Evolutionary conservation across 2,888 invertebrate genomes (phyloP).

Genomic region (Urechis unicinctus): DNA sequence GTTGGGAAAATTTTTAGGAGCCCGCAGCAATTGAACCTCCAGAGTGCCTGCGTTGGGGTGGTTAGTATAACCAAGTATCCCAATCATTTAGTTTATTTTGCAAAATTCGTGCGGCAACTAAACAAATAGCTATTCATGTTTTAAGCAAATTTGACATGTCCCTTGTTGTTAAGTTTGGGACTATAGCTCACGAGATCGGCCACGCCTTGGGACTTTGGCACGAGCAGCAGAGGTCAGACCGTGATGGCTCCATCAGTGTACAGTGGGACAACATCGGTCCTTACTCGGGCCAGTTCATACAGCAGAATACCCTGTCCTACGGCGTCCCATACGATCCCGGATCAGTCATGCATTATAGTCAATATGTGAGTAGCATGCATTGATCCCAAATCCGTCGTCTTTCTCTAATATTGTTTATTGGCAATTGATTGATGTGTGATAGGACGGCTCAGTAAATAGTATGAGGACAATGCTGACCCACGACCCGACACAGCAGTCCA

Average conservation of each 20-base stretch:
- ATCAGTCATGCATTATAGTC: conserved; percentile 6
- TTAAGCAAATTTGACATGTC: no score
- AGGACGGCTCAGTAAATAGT: conserved; percentile 12
- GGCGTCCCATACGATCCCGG: conserved; percentile 2
- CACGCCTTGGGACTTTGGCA: conserved; percentile 5
- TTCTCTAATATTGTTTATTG: no score
- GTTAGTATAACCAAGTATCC: no score
- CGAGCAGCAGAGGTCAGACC: conserved; percentile 5
- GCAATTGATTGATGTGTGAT: no score
- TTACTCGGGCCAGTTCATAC: conserved; percentile 3
- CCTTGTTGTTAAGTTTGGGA: conserved; percentile 6
- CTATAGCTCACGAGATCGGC: conserved; percentile 7
- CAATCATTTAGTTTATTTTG: no score
- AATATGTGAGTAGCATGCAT: neutral
- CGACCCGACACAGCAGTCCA: conserved; percentile 17
- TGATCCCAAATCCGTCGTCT: no score
- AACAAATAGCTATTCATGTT: no score
- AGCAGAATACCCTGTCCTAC: neutral
- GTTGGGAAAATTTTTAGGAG: neutral
- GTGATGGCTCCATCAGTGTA: conserved; percentile 1
- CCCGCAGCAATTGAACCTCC: conserved; percentile 3
- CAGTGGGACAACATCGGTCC: neutral
- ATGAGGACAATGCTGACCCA: conserved; percentile 14
- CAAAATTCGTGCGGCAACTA: no score
- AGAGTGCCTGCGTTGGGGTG: neutral